Evolutionary conservation across 2,888 invertebrate species (phyloP), one percentile per base, ranked within the genome.

Genomic region (Geotrupes spiniger): DNA sequence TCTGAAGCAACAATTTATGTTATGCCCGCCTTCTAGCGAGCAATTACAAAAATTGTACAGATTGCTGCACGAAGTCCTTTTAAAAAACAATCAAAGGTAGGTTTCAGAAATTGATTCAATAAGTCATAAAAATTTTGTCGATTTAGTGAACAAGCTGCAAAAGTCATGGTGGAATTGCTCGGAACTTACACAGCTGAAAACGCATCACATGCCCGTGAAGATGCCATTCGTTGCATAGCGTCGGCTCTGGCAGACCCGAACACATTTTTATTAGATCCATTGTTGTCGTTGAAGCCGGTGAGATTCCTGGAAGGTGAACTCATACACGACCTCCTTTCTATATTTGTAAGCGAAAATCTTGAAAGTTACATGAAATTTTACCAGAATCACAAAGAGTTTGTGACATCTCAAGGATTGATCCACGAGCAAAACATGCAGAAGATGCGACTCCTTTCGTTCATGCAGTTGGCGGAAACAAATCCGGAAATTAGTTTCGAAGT

Each of bases 131-230:
- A 15, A 48, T 28, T 44, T 50, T 46, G 43, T 54, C 56, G 51
- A 62, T 55, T 69, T 75, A 90, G 93, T 73, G 94, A 95, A 68
- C 79, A 90, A 63, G 94, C 95, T 15, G 89, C 94, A 11, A 92
- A 93, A 72, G 94, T 96, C 2, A 98, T 99, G 98, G 88, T 97
- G 53, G 96, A 96, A 72, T 77, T 99, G 1, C 76, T 99, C 46
- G 92, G 93, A 15, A 97, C 98, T 0, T 99, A 98, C 73, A 96
- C 95, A 15, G 89, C 94, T 52, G 96, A 96, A 66, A 97, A 97
- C 75, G 98, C 98, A 0, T 92, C 92, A 1, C 90, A 93, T 56
- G 98, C 98, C 0, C 81, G 95, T 57, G 95, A 96, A 70, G 98
- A 99, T 76, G 98, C 99, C 1, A 92, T 92, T 66, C 85, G 90